phyloP scores from a whole-genome alignment of 1,140 invertebrate genomes.

The Sarcophaga peregrina region DNA sequence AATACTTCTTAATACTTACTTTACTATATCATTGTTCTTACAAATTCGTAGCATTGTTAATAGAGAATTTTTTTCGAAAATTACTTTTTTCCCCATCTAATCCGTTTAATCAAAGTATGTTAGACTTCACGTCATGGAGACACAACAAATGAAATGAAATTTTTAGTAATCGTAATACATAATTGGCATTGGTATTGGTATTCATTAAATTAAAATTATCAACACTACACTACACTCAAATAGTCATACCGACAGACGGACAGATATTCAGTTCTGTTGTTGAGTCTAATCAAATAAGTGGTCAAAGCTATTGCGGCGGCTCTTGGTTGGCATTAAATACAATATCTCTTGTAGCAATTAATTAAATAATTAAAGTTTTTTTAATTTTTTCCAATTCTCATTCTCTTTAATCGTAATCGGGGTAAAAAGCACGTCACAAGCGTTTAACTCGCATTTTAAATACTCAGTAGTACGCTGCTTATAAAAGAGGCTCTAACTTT shows the following conservation, averaged over 20 bases:
- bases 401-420: conserved; percentile 24
- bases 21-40: too few species aligned
- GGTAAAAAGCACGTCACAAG: conserved; percentile 9
- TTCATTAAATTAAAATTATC: conserved; percentile 40
- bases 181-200: conserved; percentile 12
- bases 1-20: too few species aligned
- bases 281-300: background rate
- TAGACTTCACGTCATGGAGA: background rate
- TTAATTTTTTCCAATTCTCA: background rate
- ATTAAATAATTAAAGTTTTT: conserved; percentile 31
- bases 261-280: background rate
- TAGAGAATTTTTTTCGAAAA: too few species aligned
- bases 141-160: background rate
- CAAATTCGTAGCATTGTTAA: too few species aligned
- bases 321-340: background rate
- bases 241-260: background rate
- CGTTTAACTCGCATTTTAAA: background rate
- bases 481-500: background rate
- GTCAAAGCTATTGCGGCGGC: background rate
- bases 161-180: background rate
- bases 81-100: background rate
- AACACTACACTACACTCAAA: background rate
- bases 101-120: background rate
- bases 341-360: conserved; percentile 16
- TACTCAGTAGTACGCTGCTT: background rate